These are phyloP conservation scores for Euproctis similis DNA, from an alignment of 2,888 invertebrate species.

Conservation along the genomic window DNA sequence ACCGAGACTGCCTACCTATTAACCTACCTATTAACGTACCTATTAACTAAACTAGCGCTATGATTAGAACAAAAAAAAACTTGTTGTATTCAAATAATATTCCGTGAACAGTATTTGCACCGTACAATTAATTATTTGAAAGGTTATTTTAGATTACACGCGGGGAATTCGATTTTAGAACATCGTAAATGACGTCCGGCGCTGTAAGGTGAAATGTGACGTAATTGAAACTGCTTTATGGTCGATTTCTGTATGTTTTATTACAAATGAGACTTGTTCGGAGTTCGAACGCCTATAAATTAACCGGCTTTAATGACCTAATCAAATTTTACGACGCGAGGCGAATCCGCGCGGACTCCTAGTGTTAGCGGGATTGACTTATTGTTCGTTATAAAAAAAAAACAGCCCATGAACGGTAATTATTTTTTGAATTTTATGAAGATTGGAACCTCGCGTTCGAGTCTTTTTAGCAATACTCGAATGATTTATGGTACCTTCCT, in stretches of 20 bases:
- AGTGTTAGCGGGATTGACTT: slow-evolving; percentile 72
- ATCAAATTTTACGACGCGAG: slow-evolving; percentile 75
- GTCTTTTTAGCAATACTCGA: slow-evolving; percentile 52
- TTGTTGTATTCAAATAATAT: slow-evolving; percentile 20
- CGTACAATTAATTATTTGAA: slow-evolving; percentile 47
- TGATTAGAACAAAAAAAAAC: slow-evolving; percentile 14
- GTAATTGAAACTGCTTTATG: slow-evolving; percentile 40
- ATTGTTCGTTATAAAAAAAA: slow-evolving; percentile 51
- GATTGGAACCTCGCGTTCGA: slow-evolving; percentile 70
- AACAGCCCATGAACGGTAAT: slow-evolving; percentile 46
- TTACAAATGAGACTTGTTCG: slow-evolving; percentile 59
- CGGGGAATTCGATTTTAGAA: slow-evolving; percentile 34
- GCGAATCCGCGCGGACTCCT: slow-evolving; percentile 69
- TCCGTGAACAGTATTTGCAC: slow-evolving; percentile 31
- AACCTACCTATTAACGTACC: too few relatives aligned
- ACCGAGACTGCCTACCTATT: too few relatives aligned
- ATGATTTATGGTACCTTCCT: slow-evolving; percentile 63
- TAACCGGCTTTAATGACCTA: slow-evolving; percentile 74
- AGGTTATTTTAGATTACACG: slow-evolving; percentile 66
- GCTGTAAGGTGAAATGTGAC: slow-evolving; percentile 30
- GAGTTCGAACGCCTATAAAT: slow-evolving; percentile 70
- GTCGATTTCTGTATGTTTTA: slow-evolving; percentile 51
- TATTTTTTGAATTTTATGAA: slow-evolving; percentile 72
- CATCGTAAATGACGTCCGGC: slow-evolving; percentile 37
- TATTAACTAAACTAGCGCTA: too few relatives aligned